Percentiles rank a stretch among this genome's conserved stretches.
phyloP scores from a whole-genome alignment of 2,888 invertebrate genomes.

The Apamea sordens region DNA sequence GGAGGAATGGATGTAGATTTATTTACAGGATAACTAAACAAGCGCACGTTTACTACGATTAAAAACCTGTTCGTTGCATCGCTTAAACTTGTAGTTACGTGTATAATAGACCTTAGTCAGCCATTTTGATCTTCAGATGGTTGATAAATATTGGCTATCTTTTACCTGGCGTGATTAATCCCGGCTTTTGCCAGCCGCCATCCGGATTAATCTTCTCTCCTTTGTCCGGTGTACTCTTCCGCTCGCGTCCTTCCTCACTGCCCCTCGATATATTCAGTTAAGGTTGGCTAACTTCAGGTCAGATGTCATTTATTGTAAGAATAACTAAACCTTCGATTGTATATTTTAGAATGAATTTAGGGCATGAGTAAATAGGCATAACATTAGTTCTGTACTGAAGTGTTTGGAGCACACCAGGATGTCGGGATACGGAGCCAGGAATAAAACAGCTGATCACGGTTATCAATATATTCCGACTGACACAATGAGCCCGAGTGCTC shows the following conservation, averaged over 20 bases:
- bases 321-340: neutral
- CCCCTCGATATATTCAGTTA: conserved; percentile 34
- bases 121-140: conserved; percentile 35
- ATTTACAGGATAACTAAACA: neutral
- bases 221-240: conserved; percentile 46
- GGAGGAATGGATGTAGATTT: neutral
- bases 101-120: neutral
- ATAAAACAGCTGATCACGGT: too few species aligned
- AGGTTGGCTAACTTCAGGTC: conserved; percentile 7
- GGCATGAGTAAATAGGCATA: neutral
- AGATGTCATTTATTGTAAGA: neutral
- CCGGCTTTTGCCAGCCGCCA: conserved; percentile 56
- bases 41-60: neutral
- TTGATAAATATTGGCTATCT: conserved; percentile 60
- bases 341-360: neutral
- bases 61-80: neutral
- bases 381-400: neutral
- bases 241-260: conserved; percentile 11
- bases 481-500: too few species aligned
- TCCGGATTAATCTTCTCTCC: conserved; percentile 54
- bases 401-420: too few species aligned
- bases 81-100: neutral
- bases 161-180: conserved; percentile 64
- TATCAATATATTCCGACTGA: too few species aligned
- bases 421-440: too few species aligned